Conservation (phyloP, 2,888 invertebrate genomes). For the Lasioglossum malachurum region DNA sequence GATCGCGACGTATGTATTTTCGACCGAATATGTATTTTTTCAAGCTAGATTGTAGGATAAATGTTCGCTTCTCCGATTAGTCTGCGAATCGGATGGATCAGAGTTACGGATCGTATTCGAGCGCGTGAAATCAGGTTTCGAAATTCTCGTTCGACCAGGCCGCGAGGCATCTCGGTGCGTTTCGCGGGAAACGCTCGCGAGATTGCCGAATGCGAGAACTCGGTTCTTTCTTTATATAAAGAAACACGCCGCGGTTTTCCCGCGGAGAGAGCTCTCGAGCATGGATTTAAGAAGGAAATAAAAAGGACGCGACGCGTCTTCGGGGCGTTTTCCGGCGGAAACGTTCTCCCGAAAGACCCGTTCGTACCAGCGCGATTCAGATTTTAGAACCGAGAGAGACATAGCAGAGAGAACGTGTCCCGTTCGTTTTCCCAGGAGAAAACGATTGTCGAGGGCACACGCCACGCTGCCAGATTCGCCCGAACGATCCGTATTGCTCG, state of each 20-base stretch:
- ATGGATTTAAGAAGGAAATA: neutral
- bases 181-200: conserved; percentile 61
- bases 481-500: conserved; percentile 10
- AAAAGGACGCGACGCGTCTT: neutral
- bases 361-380: neutral
- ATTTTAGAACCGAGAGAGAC: neutral
- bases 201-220: conserved; percentile 25
- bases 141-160: neutral
- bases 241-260: neutral
- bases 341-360: neutral
- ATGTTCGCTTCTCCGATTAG: neutral
- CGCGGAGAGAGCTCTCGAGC: neutral
- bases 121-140: neutral
- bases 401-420: neutral
- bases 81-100: neutral
- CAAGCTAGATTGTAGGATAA: neutral
- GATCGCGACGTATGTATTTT: neutral
- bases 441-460: neutral
- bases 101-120: neutral
- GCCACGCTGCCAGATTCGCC: neutral
- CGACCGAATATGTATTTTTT: neutral
- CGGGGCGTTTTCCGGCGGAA: neutral
- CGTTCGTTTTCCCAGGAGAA: neutral
- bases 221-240: neutral
- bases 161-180: conserved; percentile 60